Percentiles rank a stretch among this genome's conserved stretches.
phyloP scores from a whole-genome alignment of 2,888 invertebrate species.

The Sinhomidia bicolor region DNA sequence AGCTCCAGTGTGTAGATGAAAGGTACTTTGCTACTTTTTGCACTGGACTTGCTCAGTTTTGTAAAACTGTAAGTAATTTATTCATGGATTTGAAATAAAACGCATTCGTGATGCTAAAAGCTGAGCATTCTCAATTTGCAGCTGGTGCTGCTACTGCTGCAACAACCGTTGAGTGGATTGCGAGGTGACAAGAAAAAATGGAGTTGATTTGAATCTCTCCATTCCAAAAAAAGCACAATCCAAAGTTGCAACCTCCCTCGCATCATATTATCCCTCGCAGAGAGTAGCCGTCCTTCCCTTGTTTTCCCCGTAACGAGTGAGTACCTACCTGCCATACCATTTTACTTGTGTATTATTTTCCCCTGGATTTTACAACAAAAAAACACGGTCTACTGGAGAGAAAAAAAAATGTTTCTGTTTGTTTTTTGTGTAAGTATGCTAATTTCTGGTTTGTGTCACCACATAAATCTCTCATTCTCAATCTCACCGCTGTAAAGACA shows the following conservation, averaged over 20 bases:
- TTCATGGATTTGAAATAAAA: conserved; percentile 43
- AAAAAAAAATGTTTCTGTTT: not conserved
- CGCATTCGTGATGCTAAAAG: not conserved
- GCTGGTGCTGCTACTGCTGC: not conserved
- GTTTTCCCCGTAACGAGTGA: no score
- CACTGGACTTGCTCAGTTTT: no score
- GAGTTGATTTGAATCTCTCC: not conserved
- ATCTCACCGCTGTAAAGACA: no score
- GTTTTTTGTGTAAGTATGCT: not conserved
- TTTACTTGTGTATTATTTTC: not conserved
- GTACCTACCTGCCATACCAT: not conserved
- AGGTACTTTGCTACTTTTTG: no score
- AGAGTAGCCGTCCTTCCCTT: not conserved
- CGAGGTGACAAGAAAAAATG: not conserved
- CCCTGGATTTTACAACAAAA: not conserved
- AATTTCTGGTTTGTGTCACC: no score
- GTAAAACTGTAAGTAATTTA: no score
- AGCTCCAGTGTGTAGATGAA: no score
- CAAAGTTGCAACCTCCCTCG: not conserved
- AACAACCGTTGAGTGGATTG: not conserved
- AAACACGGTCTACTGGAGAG: not conserved
- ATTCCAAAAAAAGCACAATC: not conserved
- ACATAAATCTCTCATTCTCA: no score
- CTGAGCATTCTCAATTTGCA: not conserved
- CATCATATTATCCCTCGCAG: not conserved